These are phyloP conservation scores for Heterocephalus glaber DNA, from an alignment of 2,113 vertebrate species.

Conservation along the genomic window DNA sequence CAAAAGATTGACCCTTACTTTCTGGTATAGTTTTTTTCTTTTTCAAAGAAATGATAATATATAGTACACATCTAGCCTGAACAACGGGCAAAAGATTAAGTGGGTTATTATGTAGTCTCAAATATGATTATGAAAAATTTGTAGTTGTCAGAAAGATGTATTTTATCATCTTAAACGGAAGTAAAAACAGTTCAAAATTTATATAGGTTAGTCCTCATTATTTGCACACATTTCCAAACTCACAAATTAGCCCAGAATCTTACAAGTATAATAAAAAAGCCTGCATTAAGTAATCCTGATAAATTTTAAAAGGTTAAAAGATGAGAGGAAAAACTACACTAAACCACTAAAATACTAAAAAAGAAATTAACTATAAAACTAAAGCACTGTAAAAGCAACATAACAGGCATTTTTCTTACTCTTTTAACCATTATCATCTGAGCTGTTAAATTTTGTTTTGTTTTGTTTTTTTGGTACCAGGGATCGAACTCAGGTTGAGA, in stretches of 20 bases:
- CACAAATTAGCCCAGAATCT: not conserved
- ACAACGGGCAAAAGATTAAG: conserved; percentile 8
- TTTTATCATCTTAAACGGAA: conserved; percentile 47
- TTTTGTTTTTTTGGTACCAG: too few relatives aligned
- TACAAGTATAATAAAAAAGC: conserved; percentile 34
- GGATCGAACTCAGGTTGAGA: too few relatives aligned
- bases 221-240: conserved; percentile 27
- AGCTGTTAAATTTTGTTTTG: not conserved
- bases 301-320: not conserved
- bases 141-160: conserved; percentile 21
- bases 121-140: conserved; percentile 29
- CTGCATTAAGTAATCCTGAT: conserved; percentile 52
- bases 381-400: not conserved
- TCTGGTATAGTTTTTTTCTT: conserved; percentile 37
- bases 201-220: not conserved
- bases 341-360: conserved; percentile 14
- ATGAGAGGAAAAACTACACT: not conserved
- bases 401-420: not conserved
- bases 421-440: conserved; percentile 29
- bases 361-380: not conserved
- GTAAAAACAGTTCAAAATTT: conserved; percentile 9
- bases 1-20: conserved; percentile 17
- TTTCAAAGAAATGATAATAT: not conserved
- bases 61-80: not conserved
- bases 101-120: not conserved